Evolutionary conservation across 2,888 invertebrate species (phyloP).

Genomic region (Mesorhabditis sp.): DNA sequence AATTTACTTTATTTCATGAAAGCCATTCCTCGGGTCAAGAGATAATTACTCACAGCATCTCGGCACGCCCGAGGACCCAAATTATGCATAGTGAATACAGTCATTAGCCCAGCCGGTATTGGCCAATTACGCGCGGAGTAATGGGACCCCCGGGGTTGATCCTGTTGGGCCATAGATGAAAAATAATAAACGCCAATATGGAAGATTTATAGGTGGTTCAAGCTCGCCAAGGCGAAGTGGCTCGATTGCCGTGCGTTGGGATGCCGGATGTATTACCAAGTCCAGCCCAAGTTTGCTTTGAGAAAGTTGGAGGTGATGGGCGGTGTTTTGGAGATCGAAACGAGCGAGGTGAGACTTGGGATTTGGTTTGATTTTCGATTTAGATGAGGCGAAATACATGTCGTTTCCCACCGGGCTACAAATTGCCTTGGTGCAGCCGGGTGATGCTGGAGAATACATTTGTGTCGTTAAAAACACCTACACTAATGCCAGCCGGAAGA

Average conservation of each 20-base stretch:
- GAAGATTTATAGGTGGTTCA: conserved; percentile 28
- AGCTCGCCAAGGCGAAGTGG: conserved; percentile 45
- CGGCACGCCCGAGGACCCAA: no score
- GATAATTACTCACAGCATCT: no score
- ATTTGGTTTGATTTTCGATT: conserved; percentile 10
- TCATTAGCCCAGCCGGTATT: no score
- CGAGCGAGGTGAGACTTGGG: conserved; percentile 7
- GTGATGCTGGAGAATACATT: conserved; percentile 47
- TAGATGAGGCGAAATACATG: conserved; percentile 37
- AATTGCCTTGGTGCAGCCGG: conserved; percentile 44
- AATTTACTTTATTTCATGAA: no score
- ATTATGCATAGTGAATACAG: no score
- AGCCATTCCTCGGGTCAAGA: no score
- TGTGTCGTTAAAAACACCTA: conserved; percentile 51
- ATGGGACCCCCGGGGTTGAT: no score
- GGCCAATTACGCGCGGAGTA: no score
- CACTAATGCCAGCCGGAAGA: conserved; percentile 36
- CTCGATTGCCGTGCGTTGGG: conserved; percentile 51
- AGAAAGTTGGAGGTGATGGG: conserved; percentile 37
- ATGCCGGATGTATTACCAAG: conserved; percentile 51
- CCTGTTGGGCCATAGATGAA: no score
- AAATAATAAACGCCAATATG: no score
- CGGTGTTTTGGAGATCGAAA: conserved; percentile 36
- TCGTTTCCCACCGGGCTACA: conserved; percentile 48
- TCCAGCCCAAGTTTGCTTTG: conserved; percentile 50